Evolutionary conservation across 2,888 invertebrate species (phyloP), one percentile per base, ranked within the genome.

Genomic region (Drosophila subquinaria): DNA sequence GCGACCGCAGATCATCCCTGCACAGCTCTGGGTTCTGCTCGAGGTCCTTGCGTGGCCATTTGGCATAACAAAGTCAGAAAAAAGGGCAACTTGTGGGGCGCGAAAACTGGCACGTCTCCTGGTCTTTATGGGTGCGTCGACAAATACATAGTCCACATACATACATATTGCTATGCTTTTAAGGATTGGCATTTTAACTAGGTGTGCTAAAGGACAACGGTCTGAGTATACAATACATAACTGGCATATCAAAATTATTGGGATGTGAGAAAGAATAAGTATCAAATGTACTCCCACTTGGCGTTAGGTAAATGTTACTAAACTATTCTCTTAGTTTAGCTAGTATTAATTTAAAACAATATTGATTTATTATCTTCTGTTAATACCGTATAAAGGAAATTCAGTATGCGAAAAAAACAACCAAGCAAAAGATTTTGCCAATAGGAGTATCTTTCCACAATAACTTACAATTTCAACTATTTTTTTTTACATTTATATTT

Each of bases 1-100:
- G 89, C 82, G 77, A 79, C 79, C 84, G 71, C 84, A 60, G 85
- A 88, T 88, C 87, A 85, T 81, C 89, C 87, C 87, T 80, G 70
- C 60, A 23, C 38, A 8, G 27, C 40, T 61, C 11, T 1, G 13
- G 8, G 45, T 27, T 48, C 51, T 47, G 51, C 55, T 36, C 42
- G 43, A 35, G 35, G 11, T 69, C 76, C 73, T 76, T 67, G 85
- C 81, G 85, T 75, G 87, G 80, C 79, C 69, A 71, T 63, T 73
- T 79, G 79, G 80, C 73, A 87, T 77, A 74, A 68, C 69, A 69
- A 68, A 56, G 65, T 55, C 53, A 15, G 68, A 73, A 57, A 70
- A 70, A 82, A 79, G 74, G 82, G 55, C 76, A 81, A 76, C 63
- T 68, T 55, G 73, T 62, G 78, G 79, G 86, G 73, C 79, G 83